A percentile compares a stretch with the other conserved stretches of the same genome.
Conservation (phyloP, 1,140 invertebrate genomes). For the Sesamia nonagrioides region DNA sequence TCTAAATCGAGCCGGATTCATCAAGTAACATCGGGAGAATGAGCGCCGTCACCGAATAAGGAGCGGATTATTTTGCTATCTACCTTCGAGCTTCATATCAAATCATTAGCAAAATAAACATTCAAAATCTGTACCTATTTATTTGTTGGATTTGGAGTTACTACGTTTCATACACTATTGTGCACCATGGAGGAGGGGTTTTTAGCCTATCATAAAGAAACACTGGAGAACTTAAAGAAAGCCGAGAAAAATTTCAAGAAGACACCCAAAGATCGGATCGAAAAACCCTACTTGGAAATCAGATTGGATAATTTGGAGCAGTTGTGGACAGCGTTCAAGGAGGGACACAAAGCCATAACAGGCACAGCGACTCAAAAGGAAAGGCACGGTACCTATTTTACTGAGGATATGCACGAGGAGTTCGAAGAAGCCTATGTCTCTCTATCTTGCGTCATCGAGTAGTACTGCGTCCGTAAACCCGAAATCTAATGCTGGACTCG, state of each 20-base stretch:
- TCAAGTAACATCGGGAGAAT: too few species aligned
- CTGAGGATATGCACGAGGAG: conserved; percentile 32
- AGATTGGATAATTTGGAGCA: neutral
- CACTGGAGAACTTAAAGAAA: neutral
- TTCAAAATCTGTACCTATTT: too few species aligned
- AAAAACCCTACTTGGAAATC: neutral
- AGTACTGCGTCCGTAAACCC: neutral
- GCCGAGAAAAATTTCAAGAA: neutral
- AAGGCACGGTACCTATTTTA: conserved; percentile 23
- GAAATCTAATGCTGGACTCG: neutral
- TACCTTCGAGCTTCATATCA: too few species aligned
- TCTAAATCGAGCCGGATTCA: too few species aligned
- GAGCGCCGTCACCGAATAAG: too few species aligned
- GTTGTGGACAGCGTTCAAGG: too few species aligned
- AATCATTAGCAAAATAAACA: too few species aligned
- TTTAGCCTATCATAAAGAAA: neutral
- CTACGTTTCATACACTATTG: too few species aligned
- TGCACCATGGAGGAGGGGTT: neutral
- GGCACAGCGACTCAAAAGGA: neutral
- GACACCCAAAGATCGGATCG: neutral
- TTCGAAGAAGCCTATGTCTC: conserved; percentile 44
- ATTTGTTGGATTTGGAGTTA: too few species aligned
- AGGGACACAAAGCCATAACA: too few species aligned
- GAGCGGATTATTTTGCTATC: too few species aligned
- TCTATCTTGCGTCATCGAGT: neutral